Evolutionary conservation across 2,888 invertebrate species (phyloP).

Genomic region (Tuta absoluta): DNA sequence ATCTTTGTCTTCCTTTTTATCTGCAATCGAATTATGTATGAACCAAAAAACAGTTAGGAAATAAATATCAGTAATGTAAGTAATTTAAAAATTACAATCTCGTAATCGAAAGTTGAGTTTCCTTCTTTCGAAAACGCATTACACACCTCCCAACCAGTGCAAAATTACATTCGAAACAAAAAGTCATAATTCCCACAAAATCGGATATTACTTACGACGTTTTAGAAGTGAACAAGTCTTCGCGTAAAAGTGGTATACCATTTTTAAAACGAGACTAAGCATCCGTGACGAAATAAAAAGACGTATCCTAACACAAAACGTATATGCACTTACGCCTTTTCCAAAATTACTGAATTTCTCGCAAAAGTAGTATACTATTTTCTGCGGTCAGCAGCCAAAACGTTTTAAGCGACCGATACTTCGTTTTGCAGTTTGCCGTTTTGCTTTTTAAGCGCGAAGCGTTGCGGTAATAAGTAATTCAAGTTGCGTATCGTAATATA

Average conservation of each 20-base stretch:
- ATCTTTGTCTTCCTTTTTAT: no score
- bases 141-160: slow-evolving; percentile 28
- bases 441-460: slow-evolving; percentile 29
- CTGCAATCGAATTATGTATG: no score
- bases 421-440: slow-evolving; percentile 34
- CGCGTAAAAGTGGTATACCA: slow-evolving; percentile 64
- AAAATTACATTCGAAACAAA: slow-evolving; percentile 17
- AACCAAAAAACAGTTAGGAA: neutral
- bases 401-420: slow-evolving; percentile 41
- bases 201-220: slow-evolving; percentile 33
- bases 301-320: slow-evolving; percentile 46
- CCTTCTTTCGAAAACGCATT: slow-evolving; percentile 51
- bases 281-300: slow-evolving; percentile 42
- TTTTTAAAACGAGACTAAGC: slow-evolving; percentile 57
- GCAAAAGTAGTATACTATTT: slow-evolving; percentile 73
- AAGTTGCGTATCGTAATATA: slow-evolving; percentile 40
- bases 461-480: slow-evolving; percentile 38
- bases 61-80: neutral
- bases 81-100: slow-evolving; percentile 46
- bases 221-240: slow-evolving; percentile 29
- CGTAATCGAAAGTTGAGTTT: slow-evolving; percentile 50
- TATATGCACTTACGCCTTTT: slow-evolving; percentile 48
- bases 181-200: slow-evolving; percentile 15
- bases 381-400: slow-evolving; percentile 40
- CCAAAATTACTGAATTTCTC: slow-evolving; percentile 29